Evolutionary conservation across 2,797 vertebrate species (phyloP), one percentile per base, ranked within the genome.

Genomic region (Vespertilio murinus): DNA sequence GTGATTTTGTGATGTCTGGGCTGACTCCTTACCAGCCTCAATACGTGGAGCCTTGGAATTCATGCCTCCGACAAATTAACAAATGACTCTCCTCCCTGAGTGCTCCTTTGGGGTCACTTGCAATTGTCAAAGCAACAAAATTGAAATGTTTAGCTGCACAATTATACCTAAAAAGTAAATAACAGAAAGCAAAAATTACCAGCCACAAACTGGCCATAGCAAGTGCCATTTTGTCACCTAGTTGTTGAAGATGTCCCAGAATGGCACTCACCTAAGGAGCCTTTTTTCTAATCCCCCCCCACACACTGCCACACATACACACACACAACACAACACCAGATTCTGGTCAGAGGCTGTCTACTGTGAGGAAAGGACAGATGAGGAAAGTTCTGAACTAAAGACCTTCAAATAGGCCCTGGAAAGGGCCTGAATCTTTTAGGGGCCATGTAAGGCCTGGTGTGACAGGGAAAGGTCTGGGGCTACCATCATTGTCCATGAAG

Each of bases 81-180:
- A 18, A 23, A 30, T 35, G 49, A 20, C 28, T 69, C 20, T 45
- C 33, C 28, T 70, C 17, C 17, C 9, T 33, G 65, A 78, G 7
- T 28, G 22, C 16, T 35, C 54, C 11, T 4, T 0, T 84, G n/a
- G 40, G 8, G 14, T 92, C 42, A 69, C 52, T 88, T 67, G 35
- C n/a, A 92, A 92, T 52, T n/a, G 59, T 78, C 40, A 74, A 88
- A 90, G n/a, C 42, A 74, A 54, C 9, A 85, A 52, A 49, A 56
- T 82, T 82, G 52, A 78, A 96, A 67, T 56, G 28, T 6, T 64
- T 90, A 87, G 70, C 38, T 78, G 16, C 28, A 59, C 85, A 90
- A 56, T 5, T 64, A 6, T 64, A 14, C 35, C 28, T 45, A 40
- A 71, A 87, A 81, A 81, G 8, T 40, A 47, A 75, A 33, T 30